phyloP scores from a whole-genome alignment of 2,797 vertebrate genomes.

The Gallinago nigripennis region DNA sequence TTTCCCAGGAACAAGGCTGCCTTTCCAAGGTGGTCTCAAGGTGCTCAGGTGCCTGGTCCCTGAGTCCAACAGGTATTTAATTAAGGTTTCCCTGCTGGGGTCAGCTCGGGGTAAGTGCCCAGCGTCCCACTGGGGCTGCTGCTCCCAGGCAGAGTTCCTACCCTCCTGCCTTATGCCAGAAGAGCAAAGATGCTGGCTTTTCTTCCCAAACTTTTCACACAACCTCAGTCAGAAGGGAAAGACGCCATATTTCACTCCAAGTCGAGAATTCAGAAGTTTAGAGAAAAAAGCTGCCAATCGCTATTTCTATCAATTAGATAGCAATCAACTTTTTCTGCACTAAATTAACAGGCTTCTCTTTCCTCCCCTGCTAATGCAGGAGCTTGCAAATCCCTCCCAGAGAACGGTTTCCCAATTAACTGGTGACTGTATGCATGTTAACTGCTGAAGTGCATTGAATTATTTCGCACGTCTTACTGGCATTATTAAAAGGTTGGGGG shows the following conservation, averaged over 20 bases:
- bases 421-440: background rate
- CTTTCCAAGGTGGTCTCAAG: background rate
- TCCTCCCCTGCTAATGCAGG: background rate
- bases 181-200: background rate
- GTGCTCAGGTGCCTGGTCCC: background rate
- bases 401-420: background rate
- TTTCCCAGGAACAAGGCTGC: background rate
- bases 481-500: background rate
- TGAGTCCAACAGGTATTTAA: background rate
- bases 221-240: background rate
- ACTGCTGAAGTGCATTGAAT: constrained; percentile 7
- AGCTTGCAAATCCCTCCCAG: background rate
- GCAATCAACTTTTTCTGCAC: background rate
- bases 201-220: background rate
- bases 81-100: background rate
- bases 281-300: background rate
- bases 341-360: background rate
- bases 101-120: background rate
- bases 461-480: background rate
- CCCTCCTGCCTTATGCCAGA: background rate
- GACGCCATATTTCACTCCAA: background rate
- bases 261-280: background rate
- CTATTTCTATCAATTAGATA: background rate
- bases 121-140: background rate
- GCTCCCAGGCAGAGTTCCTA: background rate